Evolutionary conservation across 2,113 vertebrate genomes (phyloP), one percentile per base, ranked within the genome.

Genomic region (Brachionichthys hirsutus): DNA sequence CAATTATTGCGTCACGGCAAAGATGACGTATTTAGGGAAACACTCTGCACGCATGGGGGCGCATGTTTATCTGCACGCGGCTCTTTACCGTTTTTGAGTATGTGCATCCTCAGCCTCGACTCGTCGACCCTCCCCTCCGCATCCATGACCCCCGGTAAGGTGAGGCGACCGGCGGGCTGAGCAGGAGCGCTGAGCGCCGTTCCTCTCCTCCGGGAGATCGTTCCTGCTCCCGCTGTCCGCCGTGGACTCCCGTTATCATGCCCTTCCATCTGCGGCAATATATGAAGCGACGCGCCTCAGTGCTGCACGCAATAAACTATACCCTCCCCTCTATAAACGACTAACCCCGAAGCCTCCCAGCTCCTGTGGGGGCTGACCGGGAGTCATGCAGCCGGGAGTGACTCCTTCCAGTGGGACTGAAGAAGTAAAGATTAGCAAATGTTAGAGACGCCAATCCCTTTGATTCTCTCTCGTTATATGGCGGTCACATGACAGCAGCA

Each of bases 91-190:
- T 92, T 90, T 87, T 88, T 87, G 54, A 91, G 89, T 50, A 92
- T 90, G 51, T 90, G 81, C 79, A 74, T 80, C 61, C 90, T 84
- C 30, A 92, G 85, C 54, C 91, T 81, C 1, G 89, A 91, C 80
- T 92, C 91, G 77, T 92, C 91, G n/a, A 92, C 89, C 69, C 91
- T 79, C 35, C 91, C 91, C 67, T 91, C 88, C 0, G 83, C 52
- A 72, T 92, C 91, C 91, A 92, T 92, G 49, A 91, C 83, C 9
- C 91, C 90, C 0, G 88, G 86, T 64, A 92, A 62, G 30, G 73
- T 75, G 75, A 91, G 83, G 0, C 85, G 82, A 2, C 76, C 67
- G 7, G 35, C 46, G 47, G 81, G 30, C 38, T 70, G 62, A 30
- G 56, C 78, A 2, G 84, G 71, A 22, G 46, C 66, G 53, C 62